Conservation (phyloP, 2,797 vertebrate species). For the Prunella strophiata region DNA sequence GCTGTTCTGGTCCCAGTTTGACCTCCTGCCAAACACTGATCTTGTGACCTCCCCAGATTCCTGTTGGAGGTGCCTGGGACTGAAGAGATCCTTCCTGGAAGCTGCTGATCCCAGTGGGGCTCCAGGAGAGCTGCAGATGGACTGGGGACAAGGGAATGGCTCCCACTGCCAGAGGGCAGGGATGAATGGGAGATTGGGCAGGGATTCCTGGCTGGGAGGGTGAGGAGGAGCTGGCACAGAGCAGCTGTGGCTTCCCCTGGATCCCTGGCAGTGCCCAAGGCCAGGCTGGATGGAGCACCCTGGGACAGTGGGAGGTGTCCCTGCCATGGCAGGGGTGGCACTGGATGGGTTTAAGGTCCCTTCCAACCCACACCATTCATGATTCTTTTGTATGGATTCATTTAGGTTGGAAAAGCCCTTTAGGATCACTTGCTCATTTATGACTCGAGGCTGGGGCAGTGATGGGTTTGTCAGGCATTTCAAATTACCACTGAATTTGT, state of each 20-base stretch:
- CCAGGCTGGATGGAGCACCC: not conserved
- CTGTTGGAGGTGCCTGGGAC: not conserved
- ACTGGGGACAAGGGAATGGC: not conserved
- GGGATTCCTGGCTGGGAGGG: not conserved
- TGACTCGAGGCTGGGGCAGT: not conserved
- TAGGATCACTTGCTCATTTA: not conserved
- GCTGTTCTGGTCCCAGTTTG: not conserved
- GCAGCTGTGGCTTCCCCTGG: not conserved
- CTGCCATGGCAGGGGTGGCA: not conserved
- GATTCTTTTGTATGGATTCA: no score
- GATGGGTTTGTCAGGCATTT: not conserved
- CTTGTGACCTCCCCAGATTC: not conserved
- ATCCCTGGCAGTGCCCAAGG: not conserved
- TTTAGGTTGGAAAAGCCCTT: not conserved
- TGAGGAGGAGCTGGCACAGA: accelerated
- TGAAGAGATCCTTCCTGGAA: not conserved
- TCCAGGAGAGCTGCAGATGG: not conserved
- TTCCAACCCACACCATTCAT: not conserved
- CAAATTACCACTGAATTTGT: not conserved
- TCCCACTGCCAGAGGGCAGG: not conserved
- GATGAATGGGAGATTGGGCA: not conserved
- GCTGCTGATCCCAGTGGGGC: not conserved
- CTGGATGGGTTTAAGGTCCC: accelerated
- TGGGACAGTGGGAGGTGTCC: not conserved
- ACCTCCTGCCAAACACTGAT: not conserved